phyloP scores from a whole-genome alignment of 2,888 invertebrate species.

The Apoderus coryli region DNA sequence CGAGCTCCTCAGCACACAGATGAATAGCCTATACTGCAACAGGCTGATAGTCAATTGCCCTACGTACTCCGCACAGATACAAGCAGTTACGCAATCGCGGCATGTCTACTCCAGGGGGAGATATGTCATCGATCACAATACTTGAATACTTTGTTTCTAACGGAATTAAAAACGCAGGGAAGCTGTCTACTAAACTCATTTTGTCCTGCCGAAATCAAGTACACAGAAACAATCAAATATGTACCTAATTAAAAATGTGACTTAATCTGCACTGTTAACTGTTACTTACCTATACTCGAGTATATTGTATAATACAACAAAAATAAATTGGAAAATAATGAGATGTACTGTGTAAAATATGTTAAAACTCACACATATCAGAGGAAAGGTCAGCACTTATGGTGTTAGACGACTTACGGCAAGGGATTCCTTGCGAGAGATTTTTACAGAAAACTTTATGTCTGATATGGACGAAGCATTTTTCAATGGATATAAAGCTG shows the following conservation, averaged over 20 bases:
- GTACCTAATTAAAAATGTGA: conserved; percentile 1
- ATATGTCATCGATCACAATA: conserved; percentile 1
- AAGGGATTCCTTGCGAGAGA: too few species aligned
- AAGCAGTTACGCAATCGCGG: too few species aligned
- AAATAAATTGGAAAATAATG: not conserved
- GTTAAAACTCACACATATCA: conserved; percentile 3
- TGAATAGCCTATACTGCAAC: too few species aligned
- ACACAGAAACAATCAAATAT: conserved; percentile 1
- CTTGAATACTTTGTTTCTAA: conserved; percentile 3
- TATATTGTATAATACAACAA: conserved; percentile 2
- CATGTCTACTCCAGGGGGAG: too few species aligned
- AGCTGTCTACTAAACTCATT: conserved; percentile 1
- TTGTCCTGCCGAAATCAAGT: conserved; percentile 3
- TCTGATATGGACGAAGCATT: too few species aligned
- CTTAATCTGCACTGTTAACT: conserved; percentile 1
- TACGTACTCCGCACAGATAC: too few species aligned
- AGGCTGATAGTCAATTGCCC: too few species aligned
- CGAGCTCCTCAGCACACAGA: too few species aligned
- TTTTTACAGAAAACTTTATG: too few species aligned
- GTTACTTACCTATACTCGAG: too few species aligned
- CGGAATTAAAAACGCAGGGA: conserved; percentile 2
- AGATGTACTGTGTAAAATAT: conserved; percentile 2
- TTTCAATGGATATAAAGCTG: too few species aligned
- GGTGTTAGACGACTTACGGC: too few species aligned
- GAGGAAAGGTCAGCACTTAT: conserved; percentile 2